Evolutionary conservation across 2,113 vertebrate species (phyloP), one percentile per base, ranked within the genome.

Genomic region (Corythornis vintsioides): DNA sequence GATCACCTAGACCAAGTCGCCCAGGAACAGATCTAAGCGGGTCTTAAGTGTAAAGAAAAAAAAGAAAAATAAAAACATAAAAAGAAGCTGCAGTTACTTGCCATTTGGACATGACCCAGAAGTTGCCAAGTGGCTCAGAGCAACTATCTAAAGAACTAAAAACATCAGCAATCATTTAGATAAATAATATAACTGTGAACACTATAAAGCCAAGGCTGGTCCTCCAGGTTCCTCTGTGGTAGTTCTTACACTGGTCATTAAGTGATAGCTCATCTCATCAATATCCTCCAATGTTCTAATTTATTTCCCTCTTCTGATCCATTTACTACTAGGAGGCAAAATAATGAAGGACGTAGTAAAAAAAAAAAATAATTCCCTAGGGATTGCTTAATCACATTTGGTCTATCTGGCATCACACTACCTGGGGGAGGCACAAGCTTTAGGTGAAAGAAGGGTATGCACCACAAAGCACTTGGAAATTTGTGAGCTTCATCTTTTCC

Each of bases 101-200:
- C 19, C 59, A 47, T 40, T 64, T 90, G 61, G 73, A n/a, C 33
- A 82, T 5, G 17, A 72, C 9, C 11, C 12, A 24, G 8, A 92
- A 83, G 35, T 22, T 86, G 31, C 29, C 57, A 63, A 65, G n/a
- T 40, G 40, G 31, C 17, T 92, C 76, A 87, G 5, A 93, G 57
- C 45, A 78, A 69, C 26, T 42, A n/a, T n/a, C 64, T 52, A 42
- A 79, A 70, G 35, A 83, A 47, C n/a, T 45, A 82, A 81, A 90
- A 92, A 43, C 48, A n/a, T 84, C 53, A 93, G 56, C 59, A 89
- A 86, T 81, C n/a, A 75, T n/a, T 91, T 26, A 75, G 45, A 87
- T 75, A 79, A 89, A 88, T 35, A 88, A 77, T 11, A 8, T 29
- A 69, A 55, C 10, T 69, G 42, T 90, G 43, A 15, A 26, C 53